Evolutionary conservation across 2,888 invertebrate genomes (phyloP), one percentile per base, ranked within the genome.

Genomic region (Tetheella fluctuosa): DNA sequence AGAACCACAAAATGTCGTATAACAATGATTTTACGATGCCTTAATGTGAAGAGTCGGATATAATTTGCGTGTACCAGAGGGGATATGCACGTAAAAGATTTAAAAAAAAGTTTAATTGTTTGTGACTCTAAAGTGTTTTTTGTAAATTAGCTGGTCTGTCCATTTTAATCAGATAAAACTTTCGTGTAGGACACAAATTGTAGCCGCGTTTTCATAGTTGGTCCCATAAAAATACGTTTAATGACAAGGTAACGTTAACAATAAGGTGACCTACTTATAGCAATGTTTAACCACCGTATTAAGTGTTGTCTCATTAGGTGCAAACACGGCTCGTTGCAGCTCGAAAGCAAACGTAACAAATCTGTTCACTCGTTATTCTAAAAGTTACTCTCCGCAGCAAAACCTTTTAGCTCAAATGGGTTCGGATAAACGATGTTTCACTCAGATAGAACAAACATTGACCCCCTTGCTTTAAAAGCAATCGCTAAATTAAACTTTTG

Each of bases 391-490:
- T 63, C 59, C 58, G 61, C 61, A 63, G 54, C 53, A 63, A 62
- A 78, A 73, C 77, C 81, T 84, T 81, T 83, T 76, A 82, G 71
- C 67, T 71, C 58, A 78, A 80, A 80, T 81, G 77, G 77, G 68
- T 69, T 77, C 61, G 67, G 71, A 74, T 71, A 69, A 71, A 62
- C 68, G 73, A 70, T 64, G 58, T 70, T 74, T 80, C 74, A 72
- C 71, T 71, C 70, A 56, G 70, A 68, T 69, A 73, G 65, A 63
- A 69, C 70, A 78, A 72, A 80, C 72, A 76, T 70, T 64, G 76
- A 74, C 72, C 74, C 69, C 59, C 73, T 74, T 77, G 62, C 67
- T 65, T 70, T 69, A 61, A 67, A 73, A 65, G 72, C 58, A 65
- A 68, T 48, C 10, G 10, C 20, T 48, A n/a, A 48, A 48, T 48